Evolutionary conservation across 1,140 invertebrate species (phyloP).

Genomic region (Trissolcus basalis): DNA sequence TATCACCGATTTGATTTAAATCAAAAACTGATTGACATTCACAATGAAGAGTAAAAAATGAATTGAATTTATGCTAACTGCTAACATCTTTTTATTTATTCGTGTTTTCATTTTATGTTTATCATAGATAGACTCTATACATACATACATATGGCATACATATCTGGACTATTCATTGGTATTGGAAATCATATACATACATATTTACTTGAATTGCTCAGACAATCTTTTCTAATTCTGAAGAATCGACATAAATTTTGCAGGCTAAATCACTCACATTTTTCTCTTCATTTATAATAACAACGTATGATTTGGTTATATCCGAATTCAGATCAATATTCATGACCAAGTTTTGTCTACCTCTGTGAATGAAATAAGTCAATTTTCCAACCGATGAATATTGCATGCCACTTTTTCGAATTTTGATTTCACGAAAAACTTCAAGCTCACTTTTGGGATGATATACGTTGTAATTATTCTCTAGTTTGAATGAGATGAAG

Average conservation of each 20-base stretch:
- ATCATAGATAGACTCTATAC: too few species aligned
- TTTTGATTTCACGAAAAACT: conserved; percentile 33
- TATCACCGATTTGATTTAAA: conserved; percentile 30
- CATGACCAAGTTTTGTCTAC: conserved; percentile 28
- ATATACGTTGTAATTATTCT: not conserved
- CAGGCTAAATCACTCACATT: too few species aligned
- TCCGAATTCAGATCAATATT: conserved; percentile 35
- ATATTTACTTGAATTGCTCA: too few species aligned
- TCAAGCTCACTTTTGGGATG: conserved; percentile 11
- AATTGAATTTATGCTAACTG: conserved; percentile 6
- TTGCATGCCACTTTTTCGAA: conserved; percentile 30
- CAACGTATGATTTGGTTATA: conserved; percentile 12
- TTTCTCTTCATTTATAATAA: not conserved
- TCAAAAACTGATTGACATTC: conserved; percentile 36
- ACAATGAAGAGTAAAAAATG: conserved; percentile 12
- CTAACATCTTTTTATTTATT: not conserved
- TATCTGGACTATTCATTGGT: too few species aligned
- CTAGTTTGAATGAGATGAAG: too few species aligned
- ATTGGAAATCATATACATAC: too few species aligned
- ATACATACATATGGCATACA: too few species aligned
- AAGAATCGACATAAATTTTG: too few species aligned
- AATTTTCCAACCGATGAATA: conserved; percentile 42
- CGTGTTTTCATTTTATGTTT: too few species aligned
- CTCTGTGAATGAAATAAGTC: conserved; percentile 21
- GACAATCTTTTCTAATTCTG: too few species aligned